phyloP scores from a whole-genome alignment of 2,888 invertebrate species.

The Axea sp. region DNA sequence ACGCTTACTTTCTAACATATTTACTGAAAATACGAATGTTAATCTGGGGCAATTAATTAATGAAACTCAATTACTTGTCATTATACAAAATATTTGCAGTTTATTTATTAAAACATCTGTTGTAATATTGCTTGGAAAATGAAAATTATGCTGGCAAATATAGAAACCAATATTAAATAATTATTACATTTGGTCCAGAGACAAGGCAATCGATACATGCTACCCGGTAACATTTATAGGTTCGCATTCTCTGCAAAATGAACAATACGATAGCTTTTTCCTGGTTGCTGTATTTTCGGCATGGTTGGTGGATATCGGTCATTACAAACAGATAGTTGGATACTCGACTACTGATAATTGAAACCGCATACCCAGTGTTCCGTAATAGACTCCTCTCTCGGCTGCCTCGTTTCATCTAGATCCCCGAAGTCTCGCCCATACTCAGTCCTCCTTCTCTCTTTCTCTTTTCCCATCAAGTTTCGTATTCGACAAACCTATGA shows the following conservation, averaged over 20 bases:
- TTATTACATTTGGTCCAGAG: conserved; percentile 8
- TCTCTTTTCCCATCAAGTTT: conserved; percentile 68
- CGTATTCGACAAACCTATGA: conserved; percentile 67
- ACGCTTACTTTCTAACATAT: too few species aligned
- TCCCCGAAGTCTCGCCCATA: conserved; percentile 18
- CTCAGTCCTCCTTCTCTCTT: conserved; percentile 54
- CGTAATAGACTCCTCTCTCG: conserved; percentile 53
- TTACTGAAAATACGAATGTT: too few species aligned
- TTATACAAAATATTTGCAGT: too few species aligned
- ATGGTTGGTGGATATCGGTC: conserved; percentile 39
- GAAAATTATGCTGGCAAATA: not conserved
- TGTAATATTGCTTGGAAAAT: not conserved
- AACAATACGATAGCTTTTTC: conserved; percentile 50
- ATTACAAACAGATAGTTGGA: conserved; percentile 55
- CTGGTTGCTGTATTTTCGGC: conserved; percentile 33
- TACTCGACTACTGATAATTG: conserved; percentile 55
- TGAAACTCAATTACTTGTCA: too few species aligned
- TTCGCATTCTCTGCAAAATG: conserved; percentile 31
- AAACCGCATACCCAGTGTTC: conserved; percentile 57
- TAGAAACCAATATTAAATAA: conserved; percentile 21
- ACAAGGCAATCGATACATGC: conserved; percentile 22
- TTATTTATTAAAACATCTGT: too few species aligned
- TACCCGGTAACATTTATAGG: conserved; percentile 21
- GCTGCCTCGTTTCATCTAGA: conserved; percentile 10
- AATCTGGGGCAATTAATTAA: too few species aligned